These are phyloP conservation scores for Mohoua ochrocephala DNA, from an alignment of 2,113 vertebrate genomes.

Conservation along the genomic window DNA sequence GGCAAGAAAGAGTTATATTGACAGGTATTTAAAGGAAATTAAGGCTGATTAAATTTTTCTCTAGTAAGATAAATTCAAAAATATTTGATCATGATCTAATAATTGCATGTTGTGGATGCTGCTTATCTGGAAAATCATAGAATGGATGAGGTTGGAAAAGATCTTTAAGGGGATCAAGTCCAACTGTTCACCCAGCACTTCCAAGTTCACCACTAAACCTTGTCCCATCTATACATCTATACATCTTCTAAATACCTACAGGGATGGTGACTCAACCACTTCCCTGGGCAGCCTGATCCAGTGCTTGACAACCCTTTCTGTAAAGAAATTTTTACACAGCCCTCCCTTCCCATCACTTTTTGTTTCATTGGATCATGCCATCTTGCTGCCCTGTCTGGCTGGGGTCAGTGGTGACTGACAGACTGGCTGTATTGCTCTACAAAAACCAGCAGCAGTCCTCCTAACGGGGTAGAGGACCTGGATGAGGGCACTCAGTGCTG, in stretches of 20 bases:
- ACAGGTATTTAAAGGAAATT: neutral
- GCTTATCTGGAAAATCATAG: neutral
- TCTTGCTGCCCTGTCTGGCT: slow-evolving; percentile 43
- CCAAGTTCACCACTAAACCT: neutral
- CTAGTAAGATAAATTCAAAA: neutral
- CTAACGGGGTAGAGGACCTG: slow-evolving; percentile 86
- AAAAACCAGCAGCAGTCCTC: slow-evolving; percentile 88
- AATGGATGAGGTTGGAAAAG: neutral
- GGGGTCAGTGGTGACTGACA: slow-evolving; percentile 8
- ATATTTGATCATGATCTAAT: neutral
- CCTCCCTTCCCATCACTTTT: neutral
- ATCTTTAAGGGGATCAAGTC: neutral
- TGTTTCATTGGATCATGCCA: slow-evolving; percentile 48
- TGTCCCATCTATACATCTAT: neutral
- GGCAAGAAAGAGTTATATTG: neutral
- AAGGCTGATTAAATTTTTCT: neutral
- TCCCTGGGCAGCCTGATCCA: neutral
- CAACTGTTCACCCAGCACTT: neutral
- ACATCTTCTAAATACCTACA: neutral
- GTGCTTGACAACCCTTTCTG: neutral
- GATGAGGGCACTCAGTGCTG: slow-evolving; percentile 82
- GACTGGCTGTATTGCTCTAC: slow-evolving; percentile 67
- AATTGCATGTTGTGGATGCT: neutral
- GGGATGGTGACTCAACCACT: neutral
- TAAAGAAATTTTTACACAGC: neutral